A percentile compares a stretch with the other conserved stretches of the same genome.
These are phyloP conservation scores for Watsonalla cultraria DNA, from an alignment of 2,888 invertebrate genomes.

Conservation along the genomic window DNA sequence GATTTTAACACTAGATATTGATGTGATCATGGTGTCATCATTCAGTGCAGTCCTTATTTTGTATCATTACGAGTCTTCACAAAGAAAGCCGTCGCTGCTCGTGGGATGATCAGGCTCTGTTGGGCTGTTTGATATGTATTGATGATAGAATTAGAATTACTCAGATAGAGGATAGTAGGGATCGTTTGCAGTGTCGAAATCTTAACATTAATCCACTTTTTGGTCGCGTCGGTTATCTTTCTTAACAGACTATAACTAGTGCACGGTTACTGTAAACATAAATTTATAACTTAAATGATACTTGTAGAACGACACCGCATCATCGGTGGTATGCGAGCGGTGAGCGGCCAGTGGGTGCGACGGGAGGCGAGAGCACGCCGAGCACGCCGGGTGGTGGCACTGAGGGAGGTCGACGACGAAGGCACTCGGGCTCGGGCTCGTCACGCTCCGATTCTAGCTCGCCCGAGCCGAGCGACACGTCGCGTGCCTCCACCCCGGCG, in stretches of 20 bases:
- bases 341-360: slow-evolving; percentile 32
- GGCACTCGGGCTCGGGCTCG: slow-evolving; percentile 74
- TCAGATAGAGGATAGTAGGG: too few species aligned
- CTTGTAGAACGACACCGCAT: slow-evolving; percentile 54
- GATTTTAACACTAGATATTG: too few species aligned
- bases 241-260: background rate
- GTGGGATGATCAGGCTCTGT: too few species aligned
- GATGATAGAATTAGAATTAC: too few species aligned
- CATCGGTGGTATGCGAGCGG: slow-evolving; percentile 70
- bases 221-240: too few species aligned
- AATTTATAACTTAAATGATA: slow-evolving; percentile 9
- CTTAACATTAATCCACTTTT: too few species aligned
- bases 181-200: too few species aligned
- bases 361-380: slow-evolving; percentile 44
- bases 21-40: too few species aligned
- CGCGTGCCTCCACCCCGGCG: slow-evolving; percentile 79
- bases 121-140: too few species aligned
- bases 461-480: slow-evolving; percentile 78
- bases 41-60: too few species aligned
- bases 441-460: slow-evolving; percentile 77
- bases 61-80: too few species aligned
- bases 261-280: slow-evolving; percentile 10
- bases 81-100: too few species aligned
- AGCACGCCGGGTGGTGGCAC: slow-evolving; percentile 69
- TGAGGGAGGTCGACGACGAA: slow-evolving; percentile 68